Evolutionary conservation across 1,140 invertebrate species (phyloP), one percentile per base, ranked within the genome.

Genomic region (Caenorhabditis briggsae): DNA sequence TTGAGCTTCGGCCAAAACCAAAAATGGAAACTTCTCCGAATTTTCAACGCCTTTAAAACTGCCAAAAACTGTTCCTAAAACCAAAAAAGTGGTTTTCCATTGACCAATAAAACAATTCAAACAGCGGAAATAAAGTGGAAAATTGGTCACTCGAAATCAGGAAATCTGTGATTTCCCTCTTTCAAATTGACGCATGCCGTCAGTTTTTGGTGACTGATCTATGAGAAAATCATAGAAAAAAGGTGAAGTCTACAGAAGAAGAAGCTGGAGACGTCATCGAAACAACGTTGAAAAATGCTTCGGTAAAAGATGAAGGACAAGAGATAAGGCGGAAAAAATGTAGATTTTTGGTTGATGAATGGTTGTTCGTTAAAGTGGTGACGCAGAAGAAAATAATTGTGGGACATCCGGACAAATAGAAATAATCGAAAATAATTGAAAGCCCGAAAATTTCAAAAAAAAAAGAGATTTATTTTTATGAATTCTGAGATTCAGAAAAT

Each of bases 171-270:
- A 16, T 12, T 12, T 53, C 33, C 33, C 50, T 11, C 11, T n/a
- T 58, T 14, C 56, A 58, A n/a, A 58, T 58, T 58, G 56, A 7
- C 56, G 6, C 7, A 33, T 2, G 16, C 25, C 64, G 41, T 43
- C 33, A 70, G 41, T 70, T 70, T 70, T 46, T 70, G 64, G 64
- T 70, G 64, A 70, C 64, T 70, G 64, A 70, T 70, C 20, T 70
- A 25, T 70, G 41, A 46, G 41, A 46, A 46, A 33, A 25, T 33
- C 16, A 20, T n/a, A 20, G 56, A 70, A 43, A 61, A 20, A 61
- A 61, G 59, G 12, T 61, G 59, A 61, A 61, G 59, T 23, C 20
- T 23, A 61, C 14, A n/a, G 20, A 20, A 59, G 20, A 20, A 20
- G 20, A 59, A 59, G 56, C 14, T n/a, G 56, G 20, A 23, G 64